Evolutionary conservation across 1,140 invertebrate genomes (phyloP).

Genomic region (Eufriesea mexicana): DNA sequence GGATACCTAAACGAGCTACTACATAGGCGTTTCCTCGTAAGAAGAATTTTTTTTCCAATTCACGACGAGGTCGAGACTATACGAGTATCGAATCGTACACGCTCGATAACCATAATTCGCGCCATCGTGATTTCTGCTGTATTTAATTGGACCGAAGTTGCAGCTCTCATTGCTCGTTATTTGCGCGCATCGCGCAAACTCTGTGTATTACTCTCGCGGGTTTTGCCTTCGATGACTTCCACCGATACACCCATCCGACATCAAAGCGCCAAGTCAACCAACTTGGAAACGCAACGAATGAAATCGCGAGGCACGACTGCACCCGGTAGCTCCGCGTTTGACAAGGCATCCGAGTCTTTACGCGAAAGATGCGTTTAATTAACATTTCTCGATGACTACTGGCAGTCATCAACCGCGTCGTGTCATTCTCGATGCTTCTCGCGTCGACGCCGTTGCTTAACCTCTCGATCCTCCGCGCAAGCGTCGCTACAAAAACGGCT

Average conservation of each 20-base stretch:
- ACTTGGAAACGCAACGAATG: slow-evolving; percentile 5
- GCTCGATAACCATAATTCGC: too few relatives aligned
- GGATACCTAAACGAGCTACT: neutral
- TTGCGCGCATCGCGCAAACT: too few relatives aligned
- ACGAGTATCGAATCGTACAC: too few relatives aligned
- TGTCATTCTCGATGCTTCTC: slow-evolving; percentile 60
- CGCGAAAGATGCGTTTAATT: slow-evolving; percentile 65
- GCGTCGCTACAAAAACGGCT: slow-evolving; percentile 51
- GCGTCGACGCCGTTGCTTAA: slow-evolving; percentile 58
- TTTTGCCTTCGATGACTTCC: too few relatives aligned
- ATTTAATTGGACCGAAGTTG: too few relatives aligned
- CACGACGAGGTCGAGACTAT: too few relatives aligned
- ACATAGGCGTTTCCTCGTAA: neutral
- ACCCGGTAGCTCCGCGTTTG: neutral
- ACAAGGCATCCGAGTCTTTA: slow-evolving; percentile 44
- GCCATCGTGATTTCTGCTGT: too few relatives aligned
- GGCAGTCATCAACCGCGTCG: slow-evolving; percentile 44
- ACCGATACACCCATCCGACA: neutral
- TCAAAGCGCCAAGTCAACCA: neutral
- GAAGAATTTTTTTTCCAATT: neutral
- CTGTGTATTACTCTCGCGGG: too few relatives aligned
- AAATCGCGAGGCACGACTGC: neutral
- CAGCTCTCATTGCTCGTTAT: too few relatives aligned
- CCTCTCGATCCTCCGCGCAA: slow-evolving; percentile 27
- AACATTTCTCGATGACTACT: slow-evolving; percentile 68